These are phyloP conservation scores for Huso huso DNA, from an alignment of 2,797 vertebrate species.

Conservation along the genomic window DNA sequence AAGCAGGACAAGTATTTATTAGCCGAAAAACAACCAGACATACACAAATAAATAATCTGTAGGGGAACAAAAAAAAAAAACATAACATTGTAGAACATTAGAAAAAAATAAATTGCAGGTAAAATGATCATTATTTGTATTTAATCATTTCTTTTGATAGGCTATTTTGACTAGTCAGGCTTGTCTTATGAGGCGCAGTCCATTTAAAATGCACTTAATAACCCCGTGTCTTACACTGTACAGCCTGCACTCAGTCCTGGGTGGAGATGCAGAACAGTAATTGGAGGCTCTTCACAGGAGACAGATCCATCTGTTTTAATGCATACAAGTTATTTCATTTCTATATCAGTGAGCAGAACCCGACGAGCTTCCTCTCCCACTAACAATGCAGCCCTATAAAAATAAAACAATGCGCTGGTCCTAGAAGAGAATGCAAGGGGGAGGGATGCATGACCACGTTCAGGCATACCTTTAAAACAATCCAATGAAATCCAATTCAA, in stretches of 20 bases:
- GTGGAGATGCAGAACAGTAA: not conserved
- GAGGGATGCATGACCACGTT: no score
- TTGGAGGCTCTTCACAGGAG: not conserved
- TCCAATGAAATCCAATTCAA: not conserved
- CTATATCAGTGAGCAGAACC: not conserved
- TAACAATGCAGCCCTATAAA: not conserved
- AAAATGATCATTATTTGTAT: not conserved
- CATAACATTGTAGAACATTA: not conserved
- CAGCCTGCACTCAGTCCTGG: not conserved
- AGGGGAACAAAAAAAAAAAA: no score
- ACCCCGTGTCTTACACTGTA: not conserved
- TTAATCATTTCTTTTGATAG: not conserved
- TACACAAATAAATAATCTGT: no score
- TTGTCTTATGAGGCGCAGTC: not conserved
- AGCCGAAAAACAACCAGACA: no score
- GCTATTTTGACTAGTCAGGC: not conserved
- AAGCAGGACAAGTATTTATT: no score
- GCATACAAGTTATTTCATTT: conserved; percentile 1
- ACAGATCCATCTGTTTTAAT: not conserved
- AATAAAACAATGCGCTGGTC: no score
- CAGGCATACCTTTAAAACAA: no score
- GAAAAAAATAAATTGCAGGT: not conserved
- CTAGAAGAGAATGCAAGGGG: no score
- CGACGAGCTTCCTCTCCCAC: not conserved
- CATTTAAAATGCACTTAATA: not conserved